These are phyloP conservation scores for Caenorhabditis afra DNA, from an alignment of 2,888 invertebrate species.

Conservation along the genomic window DNA sequence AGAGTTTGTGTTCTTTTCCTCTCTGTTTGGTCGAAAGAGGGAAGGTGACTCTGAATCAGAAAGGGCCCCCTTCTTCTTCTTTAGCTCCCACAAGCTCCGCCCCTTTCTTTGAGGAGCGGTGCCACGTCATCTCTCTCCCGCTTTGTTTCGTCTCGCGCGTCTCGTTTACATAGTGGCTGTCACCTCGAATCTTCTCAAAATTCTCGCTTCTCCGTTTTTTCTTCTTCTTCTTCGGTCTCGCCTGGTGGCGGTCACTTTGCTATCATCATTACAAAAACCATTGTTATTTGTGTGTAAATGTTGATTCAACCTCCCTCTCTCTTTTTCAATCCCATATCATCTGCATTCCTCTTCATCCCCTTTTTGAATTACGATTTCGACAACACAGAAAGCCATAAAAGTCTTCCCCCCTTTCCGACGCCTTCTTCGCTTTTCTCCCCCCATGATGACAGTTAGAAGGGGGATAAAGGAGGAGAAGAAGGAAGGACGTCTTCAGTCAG, in stretches of 20 bases:
- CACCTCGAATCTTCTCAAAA: slow-evolving; percentile 40
- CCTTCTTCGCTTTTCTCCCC: too few relatives aligned
- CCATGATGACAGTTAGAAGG: slow-evolving; percentile 30
- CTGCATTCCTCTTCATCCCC: slow-evolving; percentile 25
- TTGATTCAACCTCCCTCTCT: slow-evolving; percentile 37
- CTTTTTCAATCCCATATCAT: background rate
- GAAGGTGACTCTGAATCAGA: background rate
- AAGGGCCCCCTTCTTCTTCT: background rate
- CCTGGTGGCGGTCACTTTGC: background rate
- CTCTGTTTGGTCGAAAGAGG: too few relatives aligned
- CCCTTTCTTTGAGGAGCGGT: background rate
- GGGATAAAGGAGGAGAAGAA: slow-evolving; percentile 12
- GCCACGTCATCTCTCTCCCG: slow-evolving; percentile 3
- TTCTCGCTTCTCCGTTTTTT: slow-evolving; percentile 26
- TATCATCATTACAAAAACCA: slow-evolving; percentile 40
- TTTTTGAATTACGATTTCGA: slow-evolving; percentile 44
- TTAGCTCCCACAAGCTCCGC: background rate
- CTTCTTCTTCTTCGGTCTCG: background rate
- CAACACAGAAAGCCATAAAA: slow-evolving; percentile 38
- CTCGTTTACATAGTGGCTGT: slow-evolving; percentile 38
- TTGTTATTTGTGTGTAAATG: slow-evolving; percentile 45
- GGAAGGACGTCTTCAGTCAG: background rate
- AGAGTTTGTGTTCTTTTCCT: too few relatives aligned
- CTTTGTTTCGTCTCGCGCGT: background rate
- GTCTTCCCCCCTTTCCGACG: too few relatives aligned